Evolutionary conservation across 2,113 vertebrate species (phyloP).

Genomic region (Prietella phreatophila): DNA sequence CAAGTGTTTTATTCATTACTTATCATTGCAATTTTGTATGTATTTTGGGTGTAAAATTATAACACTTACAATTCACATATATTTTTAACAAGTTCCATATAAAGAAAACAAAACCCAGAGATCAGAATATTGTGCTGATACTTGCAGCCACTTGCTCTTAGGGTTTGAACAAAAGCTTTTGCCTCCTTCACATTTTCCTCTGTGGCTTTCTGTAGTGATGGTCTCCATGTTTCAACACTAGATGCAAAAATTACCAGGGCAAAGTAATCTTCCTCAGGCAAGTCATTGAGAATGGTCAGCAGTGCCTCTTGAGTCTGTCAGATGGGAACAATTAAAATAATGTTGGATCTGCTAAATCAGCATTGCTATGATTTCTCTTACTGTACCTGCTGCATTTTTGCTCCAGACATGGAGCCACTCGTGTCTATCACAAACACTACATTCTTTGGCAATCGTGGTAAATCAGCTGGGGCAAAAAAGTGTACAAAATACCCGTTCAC

Average conservation of each 20-base stretch:
- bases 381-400: constrained; percentile 66
- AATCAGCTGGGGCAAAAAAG: constrained; percentile 69
- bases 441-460: constrained; percentile 68
- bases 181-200: constrained; percentile 58
- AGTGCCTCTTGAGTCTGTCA: constrained; percentile 70
- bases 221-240: neutral
- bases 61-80: neutral
- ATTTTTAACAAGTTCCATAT: neutral
- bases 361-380: neutral
- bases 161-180: neutral
- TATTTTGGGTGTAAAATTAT: neutral
- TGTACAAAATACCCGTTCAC: constrained; percentile 79
- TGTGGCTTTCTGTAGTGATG: constrained; percentile 60
- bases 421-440: constrained; percentile 75
- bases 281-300: constrained; percentile 65
- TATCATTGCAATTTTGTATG: neutral
- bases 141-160: constrained; percentile 45
- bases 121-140: neutral
- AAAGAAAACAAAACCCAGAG: neutral
- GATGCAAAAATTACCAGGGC: constrained; percentile 59
- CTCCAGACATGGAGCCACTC: constrained; percentile 68
- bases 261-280: constrained; percentile 69
- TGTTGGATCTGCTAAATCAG: neutral
- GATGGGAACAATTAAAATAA: neutral
- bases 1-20: neutral